Base-by-base conservation (phyloP, 2,888 invertebrate genomes). In the Amiota communis region DNA sequence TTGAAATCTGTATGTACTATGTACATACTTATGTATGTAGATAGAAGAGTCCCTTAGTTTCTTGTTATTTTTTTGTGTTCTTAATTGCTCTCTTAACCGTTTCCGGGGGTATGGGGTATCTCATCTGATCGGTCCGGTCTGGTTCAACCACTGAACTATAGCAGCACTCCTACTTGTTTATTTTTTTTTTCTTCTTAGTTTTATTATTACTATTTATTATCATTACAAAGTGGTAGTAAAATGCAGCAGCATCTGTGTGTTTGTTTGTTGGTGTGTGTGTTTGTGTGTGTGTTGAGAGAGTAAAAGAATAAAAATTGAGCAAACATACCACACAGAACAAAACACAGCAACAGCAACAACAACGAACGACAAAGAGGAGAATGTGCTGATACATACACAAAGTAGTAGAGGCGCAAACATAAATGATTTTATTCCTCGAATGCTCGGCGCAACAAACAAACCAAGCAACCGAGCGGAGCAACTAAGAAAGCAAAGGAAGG, bases 341-440 rank as follows among this genome's bases (percentile, higher is more conserved):
- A 63, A 75, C 36, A 64, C 68, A 76, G 73, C 74, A 79, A 74
- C 74, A 78, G 65, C 56, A 70, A 72, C 69, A 73, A n/a, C 64
- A 57, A 68, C 71, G 64, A 73, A 71, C 71, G 46, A 48, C 65
- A 72, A 23, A 23, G 23, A 74, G 56, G 71, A 72, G 73, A 76
- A 71, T 71, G 74, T 61, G n/a, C n/a, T 70, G 76, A 70, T 57
- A 36, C 36, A 36, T 36, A 36, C 36, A 36, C 6, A 36, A 6
- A 36, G 36, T 36, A 36, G 36, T 36, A 36, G 36, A 36, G 36
- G 61, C 71, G 76, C 78, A 80, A 78, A 81, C 81, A 80, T 78
- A 82, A 81, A 53, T 81, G 83, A 83, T 83, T 83, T 83, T 82
- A 83, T 83, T 83, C 83, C 83, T 83, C 80, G 78, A 80, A 68